These are phyloP conservation scores for Parotia lawesii DNA, from an alignment of 2,113 vertebrate species.

Conservation along the genomic window DNA sequence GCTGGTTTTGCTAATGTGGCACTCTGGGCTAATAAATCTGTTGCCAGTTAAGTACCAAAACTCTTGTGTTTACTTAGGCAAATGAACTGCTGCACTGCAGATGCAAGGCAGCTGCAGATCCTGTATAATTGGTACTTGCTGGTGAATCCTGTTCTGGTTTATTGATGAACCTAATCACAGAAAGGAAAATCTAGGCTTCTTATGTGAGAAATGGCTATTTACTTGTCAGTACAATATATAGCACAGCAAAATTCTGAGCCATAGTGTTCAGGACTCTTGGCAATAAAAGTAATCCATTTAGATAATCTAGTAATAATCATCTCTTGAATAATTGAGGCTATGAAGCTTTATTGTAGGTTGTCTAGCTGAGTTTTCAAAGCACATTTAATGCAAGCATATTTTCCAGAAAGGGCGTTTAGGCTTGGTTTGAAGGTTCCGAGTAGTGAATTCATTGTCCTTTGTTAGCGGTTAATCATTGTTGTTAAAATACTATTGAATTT, in stretches of 20 bases:
- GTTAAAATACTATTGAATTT: neutral
- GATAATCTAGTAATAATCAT: neutral
- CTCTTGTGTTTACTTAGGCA: neutral
- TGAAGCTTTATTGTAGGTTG: neutral
- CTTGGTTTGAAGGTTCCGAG: neutral
- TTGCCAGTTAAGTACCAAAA: neutral
- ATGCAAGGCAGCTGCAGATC: neutral
- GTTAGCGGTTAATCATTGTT: neutral
- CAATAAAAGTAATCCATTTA: neutral
- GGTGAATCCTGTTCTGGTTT: neutral
- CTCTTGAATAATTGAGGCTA: neutral
- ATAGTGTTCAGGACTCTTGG: neutral
- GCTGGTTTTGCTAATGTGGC: neutral
- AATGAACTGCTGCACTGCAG: constrained; percentile 9
- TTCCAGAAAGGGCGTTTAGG: neutral
- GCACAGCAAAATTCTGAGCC: neutral
- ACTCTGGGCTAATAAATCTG: neutral
- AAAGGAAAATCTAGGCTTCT: neutral
- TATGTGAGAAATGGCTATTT: neutral
- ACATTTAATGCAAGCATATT: neutral
- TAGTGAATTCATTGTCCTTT: neutral
- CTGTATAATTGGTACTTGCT: neutral
- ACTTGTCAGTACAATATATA: neutral
- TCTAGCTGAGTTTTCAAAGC: neutral
- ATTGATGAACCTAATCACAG: neutral